These are phyloP conservation scores for Tragelaphus imberbis DNA, from an alignment of 2,113 vertebrate genomes.

Conservation along the genomic window DNA sequence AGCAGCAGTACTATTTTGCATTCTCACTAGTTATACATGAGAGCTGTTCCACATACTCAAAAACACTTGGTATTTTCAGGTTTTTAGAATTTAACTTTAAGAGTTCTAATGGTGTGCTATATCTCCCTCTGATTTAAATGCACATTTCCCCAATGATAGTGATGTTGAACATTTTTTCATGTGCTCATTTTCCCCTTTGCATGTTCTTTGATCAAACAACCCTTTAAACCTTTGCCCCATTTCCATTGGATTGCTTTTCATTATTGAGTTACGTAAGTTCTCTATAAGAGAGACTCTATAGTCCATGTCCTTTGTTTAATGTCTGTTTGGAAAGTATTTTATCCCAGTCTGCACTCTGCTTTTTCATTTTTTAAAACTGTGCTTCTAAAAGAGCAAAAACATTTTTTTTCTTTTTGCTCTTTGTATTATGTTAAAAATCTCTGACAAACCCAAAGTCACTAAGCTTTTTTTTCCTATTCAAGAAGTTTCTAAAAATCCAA, in stretches of 20 bases:
- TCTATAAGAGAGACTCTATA: not conserved
- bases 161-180: too few species aligned
- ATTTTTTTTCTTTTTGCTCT: not conserved
- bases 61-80: not conserved
- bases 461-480: not conserved
- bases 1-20: not conserved
- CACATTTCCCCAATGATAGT: not conserved
- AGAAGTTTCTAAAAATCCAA: not conserved
- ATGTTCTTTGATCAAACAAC: not conserved
- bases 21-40: not conserved
- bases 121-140: not conserved
- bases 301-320: not conserved
- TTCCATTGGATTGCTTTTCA: not conserved
- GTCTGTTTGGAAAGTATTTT: not conserved
- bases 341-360: not conserved
- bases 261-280: not conserved
- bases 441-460: not conserved
- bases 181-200: not conserved
- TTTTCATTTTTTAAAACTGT: not conserved
- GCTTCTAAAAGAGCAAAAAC: not conserved
- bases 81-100: not conserved
- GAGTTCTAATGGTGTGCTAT: not conserved
- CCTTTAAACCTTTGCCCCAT: not conserved
- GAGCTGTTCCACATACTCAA: not conserved
- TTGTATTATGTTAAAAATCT: not conserved